phyloP scores from a whole-genome alignment of 1,140 invertebrate species.

The Linepithema humile region DNA sequence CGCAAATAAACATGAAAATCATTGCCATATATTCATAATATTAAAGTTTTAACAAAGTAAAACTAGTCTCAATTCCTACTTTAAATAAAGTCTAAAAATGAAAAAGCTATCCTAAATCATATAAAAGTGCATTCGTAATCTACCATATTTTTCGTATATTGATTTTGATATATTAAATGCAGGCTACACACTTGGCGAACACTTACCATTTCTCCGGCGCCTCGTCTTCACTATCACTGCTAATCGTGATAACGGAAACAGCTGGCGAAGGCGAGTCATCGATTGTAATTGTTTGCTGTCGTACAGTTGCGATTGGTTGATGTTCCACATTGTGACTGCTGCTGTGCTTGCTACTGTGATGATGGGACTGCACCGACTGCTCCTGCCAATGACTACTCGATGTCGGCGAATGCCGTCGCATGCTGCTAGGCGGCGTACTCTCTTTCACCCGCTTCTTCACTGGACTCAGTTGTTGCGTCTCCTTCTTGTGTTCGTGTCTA shows the following conservation, averaged over 20 bases:
- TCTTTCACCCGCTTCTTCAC: conserved; percentile 99
- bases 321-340: conserved; percentile 79
- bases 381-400: conserved; percentile 82
- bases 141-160: not conserved
- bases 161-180: not conserved
- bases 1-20: not conserved
- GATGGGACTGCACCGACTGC: conserved; percentile 74
- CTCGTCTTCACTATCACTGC: conserved; percentile 98
- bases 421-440: conserved; percentile 92
- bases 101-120: not conserved
- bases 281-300: conserved; percentile 93
- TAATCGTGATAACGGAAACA: conserved; percentile 98
- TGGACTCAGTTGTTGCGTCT: conserved; percentile 96
- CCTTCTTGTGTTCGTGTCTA: conserved; percentile 90
- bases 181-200: not conserved
- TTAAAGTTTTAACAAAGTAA: conserved; percentile 8
- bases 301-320: conserved; percentile 83
- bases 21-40: not conserved
- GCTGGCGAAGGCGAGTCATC: conserved; percentile 96
- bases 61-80: not conserved
- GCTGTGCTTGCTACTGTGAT: conserved; percentile 79
- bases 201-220: conserved; percentile 84
- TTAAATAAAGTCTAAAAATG: not conserved
- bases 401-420: conserved; percentile 82
- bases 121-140: no score